Conservation (phyloP, 2,888 invertebrate species). For the Patella ulyssiponensis region DNA sequence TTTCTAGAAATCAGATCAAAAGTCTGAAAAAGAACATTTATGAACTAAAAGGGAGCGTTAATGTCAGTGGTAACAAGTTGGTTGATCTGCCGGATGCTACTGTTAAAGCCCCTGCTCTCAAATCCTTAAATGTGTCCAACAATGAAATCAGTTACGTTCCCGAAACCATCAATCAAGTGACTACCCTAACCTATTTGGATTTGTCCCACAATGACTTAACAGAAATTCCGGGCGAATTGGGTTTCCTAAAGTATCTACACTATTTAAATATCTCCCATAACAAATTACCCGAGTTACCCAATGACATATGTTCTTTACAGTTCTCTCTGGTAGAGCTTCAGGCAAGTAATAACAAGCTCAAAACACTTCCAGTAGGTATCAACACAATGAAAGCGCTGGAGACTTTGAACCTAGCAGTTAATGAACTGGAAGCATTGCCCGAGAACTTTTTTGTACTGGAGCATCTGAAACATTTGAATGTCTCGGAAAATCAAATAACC, state of each 20-base stretch:
- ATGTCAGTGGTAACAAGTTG: constrained; percentile 60
- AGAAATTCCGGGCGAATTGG: constrained; percentile 63
- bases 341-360: constrained; percentile 59
- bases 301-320: constrained; percentile 75
- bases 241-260: constrained; percentile 64
- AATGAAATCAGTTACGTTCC: constrained; percentile 64
- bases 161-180: constrained; percentile 61
- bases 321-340: constrained; percentile 55
- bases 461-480: constrained; percentile 54
- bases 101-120: constrained; percentile 62
- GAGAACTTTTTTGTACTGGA: constrained; percentile 60
- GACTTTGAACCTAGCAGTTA: constrained; percentile 55
- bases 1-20: constrained; percentile 64
- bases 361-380: constrained; percentile 57
- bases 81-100: constrained; percentile 63
- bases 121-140: constrained; percentile 62
- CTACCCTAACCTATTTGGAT: constrained; percentile 75
- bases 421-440: constrained; percentile 61
- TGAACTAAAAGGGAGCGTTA: constrained; percentile 61
- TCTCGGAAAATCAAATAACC: constrained; percentile 56
- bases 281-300: constrained; percentile 82
- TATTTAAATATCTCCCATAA: constrained; percentile 83
- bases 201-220: constrained; percentile 79
- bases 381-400: constrained; percentile 59
- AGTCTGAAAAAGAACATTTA: constrained; percentile 64